Evolutionary conservation across 2,113 vertebrate species (phyloP), one percentile per base, ranked within the genome.

Genomic region (Calidris pugnax): DNA sequence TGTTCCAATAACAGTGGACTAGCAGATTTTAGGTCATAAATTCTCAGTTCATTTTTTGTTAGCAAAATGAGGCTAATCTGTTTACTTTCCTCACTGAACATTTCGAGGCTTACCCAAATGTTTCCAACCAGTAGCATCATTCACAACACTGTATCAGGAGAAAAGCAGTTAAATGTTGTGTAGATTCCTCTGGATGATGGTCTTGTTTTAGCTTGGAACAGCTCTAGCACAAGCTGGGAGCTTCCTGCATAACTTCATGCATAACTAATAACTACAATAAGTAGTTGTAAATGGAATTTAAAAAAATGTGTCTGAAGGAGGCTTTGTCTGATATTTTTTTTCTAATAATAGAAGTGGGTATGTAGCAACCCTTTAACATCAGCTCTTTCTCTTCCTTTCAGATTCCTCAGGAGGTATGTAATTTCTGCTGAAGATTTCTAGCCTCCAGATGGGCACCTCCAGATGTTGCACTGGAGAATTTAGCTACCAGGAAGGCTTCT

Each of bases 401-500:
- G 98, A 94, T 99, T 77, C 98, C 99, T 73, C 85, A 97, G 64
- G 98, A 98, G 98, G 98, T 99, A 98, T 2, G 96, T 97, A 87
- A 18, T 39, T 2, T 33, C 68, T 66, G 50, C 37, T 56, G 76
- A 92, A 91, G 69, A 23, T 3, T 51, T 73, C 69, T 75, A 73
- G 72, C 50, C 30, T 94, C n/a, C 15, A 90, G 47, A 60, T 17
- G 43, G 48, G 17, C 28, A 76, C 21, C 8, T 80, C 12, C 47
- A n/a, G n/a, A n/a, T 63, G 33, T 81, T 27, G 16, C 41, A 33
- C 22, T 60, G 39, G 33, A 80, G 47, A 64, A 27, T 43, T 86
- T 69, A 64, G 24, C 57, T 53, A 9, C 41, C 23, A 41, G 6
- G 17, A 95, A 79, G 47, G 60, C 7, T 47, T 72, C 27, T 67